Base-by-base conservation (phyloP, 2,888 invertebrate species). In the Diplazon laetatorius region DNA sequence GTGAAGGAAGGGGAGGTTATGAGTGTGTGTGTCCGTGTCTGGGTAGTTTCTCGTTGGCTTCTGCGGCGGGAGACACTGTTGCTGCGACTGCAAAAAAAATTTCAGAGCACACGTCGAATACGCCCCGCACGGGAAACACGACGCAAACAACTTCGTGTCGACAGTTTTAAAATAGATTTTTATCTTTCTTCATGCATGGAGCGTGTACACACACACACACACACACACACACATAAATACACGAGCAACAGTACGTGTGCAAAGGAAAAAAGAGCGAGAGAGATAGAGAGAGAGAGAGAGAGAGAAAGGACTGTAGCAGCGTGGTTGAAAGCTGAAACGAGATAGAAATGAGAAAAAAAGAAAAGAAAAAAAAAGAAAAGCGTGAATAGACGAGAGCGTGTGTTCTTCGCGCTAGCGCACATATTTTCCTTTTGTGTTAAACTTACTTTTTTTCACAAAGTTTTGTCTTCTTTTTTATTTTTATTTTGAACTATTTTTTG, bases 141-240 rank as follows among this genome's bases (percentile, higher is more conserved):
- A 59, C 73, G 66, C 46, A 74, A 74, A 74, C 73, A 74, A 66
- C 50, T 57, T n/a, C 59, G 66, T 35, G 66, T 73, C 39, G 73
- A 66, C 65, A 73, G 50, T 59, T 66, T 74, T 59, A 59, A 74
- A 74, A 74, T 74, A 74, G 73, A 59, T 74, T 74, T 72, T 66
- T 66, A 66, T 74, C 59, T 65, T 59, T 74, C 52, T 60, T 12
- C 66, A 42, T 50, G 60, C 70, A 14, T 18, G 39, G 18, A 2
- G 59, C 10, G 60, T 74, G 16, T 48, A n/a, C n/a, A n/a, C n/a
- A n/a, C n/a, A n/a, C 30, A 30, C 4, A n/a, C 14, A 16, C 42
- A n/a, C 14, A 8, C 22, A 37, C n/a, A 50, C 39, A 60, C 16
- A 50, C 30, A 16, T 14, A 25, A 50, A 35, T 30, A 4, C 25